Evolutionary conservation across 2,888 invertebrate genomes (phyloP), one percentile per base, ranked within the genome.

Genomic region (Prosapia bicincta): DNA sequence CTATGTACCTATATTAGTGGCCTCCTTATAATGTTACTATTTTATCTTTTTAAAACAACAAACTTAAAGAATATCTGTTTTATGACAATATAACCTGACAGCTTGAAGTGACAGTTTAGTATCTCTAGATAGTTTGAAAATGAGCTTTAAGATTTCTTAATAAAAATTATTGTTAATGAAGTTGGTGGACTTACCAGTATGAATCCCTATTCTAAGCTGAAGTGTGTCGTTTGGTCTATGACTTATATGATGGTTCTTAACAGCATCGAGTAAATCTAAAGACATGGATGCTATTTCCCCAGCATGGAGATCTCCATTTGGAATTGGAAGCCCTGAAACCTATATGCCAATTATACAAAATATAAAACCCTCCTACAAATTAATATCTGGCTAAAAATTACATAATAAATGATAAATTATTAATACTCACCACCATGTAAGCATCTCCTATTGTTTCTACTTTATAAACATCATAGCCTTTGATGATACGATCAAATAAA

Each of bases 401-500:
- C 25, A 54, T 38, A 24, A 26, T 66, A 23, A 69, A 65, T 65
- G 10, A 43, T 15, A 71, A 72, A 70, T 10, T 66, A 26, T 70
- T 25, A 20, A 75, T 78, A 87, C 89, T 85, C 84, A 91, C 91
- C 85, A 91, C 91, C 91, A 91, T 91, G 83, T 91, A 91, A 1
- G 91, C 91, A 83, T 95, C 94, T 28, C 97, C 97, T 78, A 97
- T 97, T 66, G 96, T 97, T 87, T 97, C 96, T 78, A 98, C 98
- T 87, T 99, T 99, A 85, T 99, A 99, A 68, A 99, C 99, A 84
- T 98, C 97, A 85, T 97, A 99, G 82, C 96, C 95, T 85, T 95
- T 93, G 82, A 98, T 98, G 83, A 98, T 97, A 82, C 94, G 90
- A 87, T 99, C 98, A 85, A 99, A 99, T 80, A 97, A 91, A 70